Percentiles rank a stretch among this genome's conserved stretches.
These are phyloP conservation scores for Penelope pileata DNA, from an alignment of 2,113 vertebrate genomes.

Conservation along the genomic window DNA sequence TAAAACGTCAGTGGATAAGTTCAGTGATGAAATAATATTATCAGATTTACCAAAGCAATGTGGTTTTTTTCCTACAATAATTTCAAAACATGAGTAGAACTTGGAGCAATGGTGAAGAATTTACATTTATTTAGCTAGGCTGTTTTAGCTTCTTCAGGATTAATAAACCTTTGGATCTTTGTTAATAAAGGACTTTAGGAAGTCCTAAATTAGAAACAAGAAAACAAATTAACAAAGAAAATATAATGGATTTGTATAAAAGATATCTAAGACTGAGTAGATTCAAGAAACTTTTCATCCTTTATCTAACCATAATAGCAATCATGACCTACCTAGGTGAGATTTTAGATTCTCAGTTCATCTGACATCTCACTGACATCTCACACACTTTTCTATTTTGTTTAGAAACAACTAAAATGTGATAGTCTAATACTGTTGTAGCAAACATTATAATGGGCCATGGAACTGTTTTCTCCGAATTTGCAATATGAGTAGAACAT, in stretches of 20 bases:
- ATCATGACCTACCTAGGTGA: background rate
- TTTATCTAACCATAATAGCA: background rate
- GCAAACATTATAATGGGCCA: background rate
- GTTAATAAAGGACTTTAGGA: background rate
- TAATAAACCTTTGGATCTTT: background rate
- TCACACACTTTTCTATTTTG: background rate
- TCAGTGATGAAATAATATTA: background rate
- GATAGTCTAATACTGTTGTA: background rate
- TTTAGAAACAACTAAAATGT: background rate
- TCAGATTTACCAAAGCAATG: background rate
- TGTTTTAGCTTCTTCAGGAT: background rate
- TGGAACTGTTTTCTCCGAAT: background rate
- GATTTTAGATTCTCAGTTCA: background rate
- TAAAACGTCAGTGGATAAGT: background rate
- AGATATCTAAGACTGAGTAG: background rate
- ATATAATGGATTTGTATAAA: background rate
- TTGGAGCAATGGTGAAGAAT: background rate
- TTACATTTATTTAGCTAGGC: background rate
- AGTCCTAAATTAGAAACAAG: background rate
- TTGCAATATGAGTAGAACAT: background rate
- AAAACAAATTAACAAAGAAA: background rate
- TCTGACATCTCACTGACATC: background rate
- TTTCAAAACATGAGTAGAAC: background rate
- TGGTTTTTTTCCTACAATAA: background rate
- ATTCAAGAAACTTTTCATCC: background rate